Percentiles rank a stretch among this genome's conserved stretches.
Conservation (phyloP, 2,888 invertebrate species). For the Scrobipalpa costella region DNA sequence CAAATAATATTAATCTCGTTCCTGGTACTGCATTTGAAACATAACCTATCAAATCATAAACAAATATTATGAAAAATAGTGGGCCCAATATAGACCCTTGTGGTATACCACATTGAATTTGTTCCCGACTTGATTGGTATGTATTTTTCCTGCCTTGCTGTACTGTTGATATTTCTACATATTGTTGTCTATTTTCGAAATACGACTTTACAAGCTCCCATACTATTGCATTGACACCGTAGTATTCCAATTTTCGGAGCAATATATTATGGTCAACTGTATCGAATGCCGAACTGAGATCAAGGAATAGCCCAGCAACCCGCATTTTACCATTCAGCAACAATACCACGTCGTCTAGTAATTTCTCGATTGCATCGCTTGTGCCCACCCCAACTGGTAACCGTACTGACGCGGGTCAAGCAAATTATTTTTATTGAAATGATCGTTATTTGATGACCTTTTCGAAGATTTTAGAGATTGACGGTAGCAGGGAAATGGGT, state of each 20-base stretch:
- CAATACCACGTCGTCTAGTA: neutral
- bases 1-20: slow-evolving; percentile 9
- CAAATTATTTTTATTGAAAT: neutral
- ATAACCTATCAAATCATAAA: slow-evolving; percentile 15
- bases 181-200: too few relatives aligned
- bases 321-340: slow-evolving; percentile 28
- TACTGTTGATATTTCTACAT: neutral
- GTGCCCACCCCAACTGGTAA: neutral
- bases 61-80: slow-evolving; percentile 1
- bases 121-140: neutral
- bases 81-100: slow-evolving; percentile 16
- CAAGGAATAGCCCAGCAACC: slow-evolving; percentile 27
- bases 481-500: neutral
- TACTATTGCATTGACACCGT: slow-evolving; percentile 3
- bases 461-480: slow-evolving; percentile 21
- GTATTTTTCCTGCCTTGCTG: neutral
- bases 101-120: neutral
- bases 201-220: neutral
- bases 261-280: slow-evolving; percentile 7
- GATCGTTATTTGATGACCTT: slow-evolving; percentile 16
- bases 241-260: neutral
- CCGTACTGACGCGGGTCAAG: slow-evolving; percentile 8
- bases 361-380: neutral
- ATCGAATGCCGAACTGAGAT: slow-evolving; percentile 13
- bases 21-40: neutral